phyloP scores from a whole-genome alignment of 1,140 invertebrate genomes.

The Magallana gigas region DNA sequence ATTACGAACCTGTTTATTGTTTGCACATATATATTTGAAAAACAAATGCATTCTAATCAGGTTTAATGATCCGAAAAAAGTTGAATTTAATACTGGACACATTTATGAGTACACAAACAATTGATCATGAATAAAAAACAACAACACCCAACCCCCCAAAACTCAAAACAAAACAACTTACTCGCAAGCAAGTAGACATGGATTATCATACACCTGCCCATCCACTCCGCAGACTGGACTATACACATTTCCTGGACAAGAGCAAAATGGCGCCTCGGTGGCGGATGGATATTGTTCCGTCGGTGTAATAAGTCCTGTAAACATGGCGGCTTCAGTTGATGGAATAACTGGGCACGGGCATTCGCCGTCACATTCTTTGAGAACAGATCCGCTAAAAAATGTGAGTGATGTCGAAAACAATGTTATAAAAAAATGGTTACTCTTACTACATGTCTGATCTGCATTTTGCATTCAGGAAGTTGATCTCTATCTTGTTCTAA shows the following conservation, averaged over 20 bases:
- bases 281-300: slow-evolving; percentile 18
- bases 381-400: slow-evolving; percentile 27
- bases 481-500: too few relatives aligned
- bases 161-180: not conserved
- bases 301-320: not conserved
- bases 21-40: too few relatives aligned
- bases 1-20: too few relatives aligned
- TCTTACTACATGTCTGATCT: too few relatives aligned
- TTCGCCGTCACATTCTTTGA: slow-evolving; percentile 39
- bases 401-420: too few relatives aligned
- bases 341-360: slow-evolving; percentile 35
- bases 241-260: slow-evolving; percentile 27
- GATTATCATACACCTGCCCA: slow-evolving; percentile 48
- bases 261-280: slow-evolving; percentile 18
- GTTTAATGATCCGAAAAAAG: too few relatives aligned
- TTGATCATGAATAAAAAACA: not conserved
- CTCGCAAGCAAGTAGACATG: slow-evolving; percentile 45
- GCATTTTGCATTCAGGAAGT: too few relatives aligned
- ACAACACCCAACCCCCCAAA: not conserved
- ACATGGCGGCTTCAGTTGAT: not conserved
- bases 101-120: too few relatives aligned
- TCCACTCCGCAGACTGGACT: slow-evolving; percentile 53
- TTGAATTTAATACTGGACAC: too few relatives aligned
- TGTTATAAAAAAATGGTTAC: too few relatives aligned
- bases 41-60: too few relatives aligned